phyloP scores from a whole-genome alignment of 1,140 invertebrate species.

The Triops longicaudatus region DNA sequence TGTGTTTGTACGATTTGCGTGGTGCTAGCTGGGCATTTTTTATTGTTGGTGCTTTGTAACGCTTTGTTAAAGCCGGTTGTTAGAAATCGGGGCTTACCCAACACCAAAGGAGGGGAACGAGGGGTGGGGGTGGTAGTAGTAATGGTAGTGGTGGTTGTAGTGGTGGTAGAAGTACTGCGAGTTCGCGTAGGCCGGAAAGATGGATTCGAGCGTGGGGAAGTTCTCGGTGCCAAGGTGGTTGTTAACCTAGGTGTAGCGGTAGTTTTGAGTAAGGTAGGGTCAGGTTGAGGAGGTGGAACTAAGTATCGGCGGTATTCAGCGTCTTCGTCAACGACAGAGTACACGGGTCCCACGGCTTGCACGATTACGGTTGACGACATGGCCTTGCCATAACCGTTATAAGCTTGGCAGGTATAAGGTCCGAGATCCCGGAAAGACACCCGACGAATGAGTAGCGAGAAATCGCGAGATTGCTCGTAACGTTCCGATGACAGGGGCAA shows the following conservation, averaged over 20 bases:
- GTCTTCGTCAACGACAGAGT: slow-evolving; percentile 38
- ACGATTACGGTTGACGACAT: slow-evolving; percentile 64
- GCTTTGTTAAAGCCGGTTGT: background rate
- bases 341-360: slow-evolving; percentile 55
- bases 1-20: slow-evolving; percentile 31
- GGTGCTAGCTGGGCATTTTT: slow-evolving; percentile 19
- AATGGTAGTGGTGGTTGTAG: slow-evolving; percentile 18
- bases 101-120: slow-evolving; percentile 18
- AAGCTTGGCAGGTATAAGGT: slow-evolving; percentile 76
- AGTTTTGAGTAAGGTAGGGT: slow-evolving; percentile 15
- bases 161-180: slow-evolving; percentile 17
- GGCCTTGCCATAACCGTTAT: slow-evolving; percentile 67
- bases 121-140: slow-evolving; percentile 24
- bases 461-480: slow-evolving; percentile 64
- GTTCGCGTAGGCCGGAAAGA: background rate
- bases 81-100: background rate
- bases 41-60: background rate
- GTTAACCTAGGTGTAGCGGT: slow-evolving; percentile 19
- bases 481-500: slow-evolving; percentile 56
- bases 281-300: slow-evolving; percentile 36
- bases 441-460: slow-evolving; percentile 59
- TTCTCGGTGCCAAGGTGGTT: slow-evolving; percentile 22
- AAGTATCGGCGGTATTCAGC: slow-evolving; percentile 36
- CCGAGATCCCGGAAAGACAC: slow-evolving; percentile 63
- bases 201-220: slow-evolving; percentile 1